These are phyloP conservation scores for Hyles vespertilio DNA, from an alignment of 1,140 invertebrate genomes.

Conservation along the genomic window DNA sequence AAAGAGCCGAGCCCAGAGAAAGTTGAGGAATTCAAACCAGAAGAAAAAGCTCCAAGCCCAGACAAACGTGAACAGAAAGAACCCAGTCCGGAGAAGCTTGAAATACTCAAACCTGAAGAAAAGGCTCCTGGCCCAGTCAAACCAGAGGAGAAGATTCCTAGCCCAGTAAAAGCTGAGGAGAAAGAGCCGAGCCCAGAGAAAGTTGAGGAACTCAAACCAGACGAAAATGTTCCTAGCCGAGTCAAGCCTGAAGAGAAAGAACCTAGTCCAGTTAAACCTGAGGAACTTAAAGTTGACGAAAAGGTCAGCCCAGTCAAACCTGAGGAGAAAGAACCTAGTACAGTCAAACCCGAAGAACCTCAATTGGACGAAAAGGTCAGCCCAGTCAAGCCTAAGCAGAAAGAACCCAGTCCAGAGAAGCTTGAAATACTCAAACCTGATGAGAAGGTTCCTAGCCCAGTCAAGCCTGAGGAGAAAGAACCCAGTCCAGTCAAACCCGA, in stretches of 20 bases:
- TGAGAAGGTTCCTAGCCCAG: constrained; percentile 2
- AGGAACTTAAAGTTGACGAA: neutral
- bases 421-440: neutral
- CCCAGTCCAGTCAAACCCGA: constrained; percentile 3
- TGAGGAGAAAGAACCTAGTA: neutral
- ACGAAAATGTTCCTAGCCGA: neutral
- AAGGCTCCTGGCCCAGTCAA: neutral
- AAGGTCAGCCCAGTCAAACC: neutral
- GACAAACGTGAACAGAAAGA: neutral
- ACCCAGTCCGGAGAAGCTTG: neutral
- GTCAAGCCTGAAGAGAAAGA: neutral
- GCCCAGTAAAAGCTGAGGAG: neutral
- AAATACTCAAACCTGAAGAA: too few species aligned
- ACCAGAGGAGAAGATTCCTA: neutral
- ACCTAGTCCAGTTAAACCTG: constrained; percentile 2
- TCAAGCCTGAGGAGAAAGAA: neutral
- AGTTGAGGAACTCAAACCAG: neutral
- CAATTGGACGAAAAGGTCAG: too few species aligned
- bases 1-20: neutral
- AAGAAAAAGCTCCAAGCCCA: constrained; percentile 4
- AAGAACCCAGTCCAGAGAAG: too few species aligned
- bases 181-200: constrained; percentile 2
- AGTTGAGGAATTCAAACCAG: neutral
- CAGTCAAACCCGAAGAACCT: neutral
- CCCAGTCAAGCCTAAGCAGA: too few species aligned